phyloP scores from a whole-genome alignment of 2,797 vertebrate species.

The Stomatorhinus walkeri region DNA sequence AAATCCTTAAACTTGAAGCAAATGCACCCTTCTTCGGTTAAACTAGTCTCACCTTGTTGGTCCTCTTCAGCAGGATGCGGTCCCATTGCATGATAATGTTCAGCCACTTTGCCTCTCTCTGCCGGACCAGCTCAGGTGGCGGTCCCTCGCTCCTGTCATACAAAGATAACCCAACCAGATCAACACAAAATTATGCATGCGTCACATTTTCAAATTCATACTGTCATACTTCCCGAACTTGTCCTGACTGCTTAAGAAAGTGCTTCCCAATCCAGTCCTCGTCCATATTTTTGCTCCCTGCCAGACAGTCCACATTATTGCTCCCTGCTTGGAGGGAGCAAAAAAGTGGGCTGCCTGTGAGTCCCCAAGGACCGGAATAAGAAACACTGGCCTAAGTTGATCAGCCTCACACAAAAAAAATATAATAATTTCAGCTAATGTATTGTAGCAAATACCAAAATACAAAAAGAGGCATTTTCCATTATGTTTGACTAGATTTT shows the following conservation, averaged over 20 bases:
- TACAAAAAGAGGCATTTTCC: background rate
- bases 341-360: background rate
- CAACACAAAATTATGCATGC: background rate
- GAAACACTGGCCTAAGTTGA: background rate
- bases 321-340: background rate
- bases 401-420: background rate
- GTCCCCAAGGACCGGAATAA: background rate
- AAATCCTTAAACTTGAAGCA: background rate
- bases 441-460: background rate
- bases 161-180: background rate
- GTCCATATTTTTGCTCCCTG: background rate
- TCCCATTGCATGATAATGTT: conserved; percentile 75
- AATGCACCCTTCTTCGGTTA: background rate
- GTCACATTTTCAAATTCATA: background rate
- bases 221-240: background rate
- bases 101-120: conserved; percentile 80
- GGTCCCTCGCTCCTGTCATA: conserved; percentile 53
- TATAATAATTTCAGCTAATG: background rate
- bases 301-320: background rate
- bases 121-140: conserved; percentile 69
- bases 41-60: conserved; percentile 64
- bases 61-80: conserved; percentile 61
- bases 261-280: background rate
- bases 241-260: background rate
- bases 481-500: background rate